Base-by-base conservation (phyloP, 2,888 invertebrate species). In the Crematogaster levior region DNA sequence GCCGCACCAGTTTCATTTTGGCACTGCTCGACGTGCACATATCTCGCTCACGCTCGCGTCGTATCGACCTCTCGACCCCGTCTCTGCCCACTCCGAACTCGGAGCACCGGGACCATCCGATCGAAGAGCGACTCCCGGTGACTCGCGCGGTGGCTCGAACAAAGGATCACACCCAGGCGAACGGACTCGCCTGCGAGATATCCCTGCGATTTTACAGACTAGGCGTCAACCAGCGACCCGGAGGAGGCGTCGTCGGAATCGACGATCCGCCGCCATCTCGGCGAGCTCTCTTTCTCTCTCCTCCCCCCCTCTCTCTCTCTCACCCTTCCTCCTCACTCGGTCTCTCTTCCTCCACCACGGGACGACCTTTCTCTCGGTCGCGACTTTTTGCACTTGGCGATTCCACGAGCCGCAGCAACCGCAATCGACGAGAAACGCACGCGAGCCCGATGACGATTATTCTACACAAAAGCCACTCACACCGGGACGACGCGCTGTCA, bases 51-150 rank as follows among this genome's bases (percentile, higher is more conserved):
- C 83, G 80, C 88, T 86, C 63, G 65, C 84, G 81, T 68, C 68
- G 72, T 88, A 88, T 88, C 88, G 88, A 88, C 87, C 88, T 83
- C 85, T 74, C 82, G 83, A 85, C 80, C 86, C 61, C 84, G 85
- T 21, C 46, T 30, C 46, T 70, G 56, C 56, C 56, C 70, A 43
- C 53, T 79, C 43, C 77, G 70, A 68, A 70, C 53, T 68, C 77
- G 77, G 70, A 18, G 43, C 30, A 51, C 3, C 34, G 65, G 34
- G 37, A 18, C 46, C 10, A 6, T 46, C 34, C 60, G 46, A 65
- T 30, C 40, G 53, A 53, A 30, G 30, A 43, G 40, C 51, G 40
- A 24, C 37, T 27, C 30, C 27, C 56, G 53, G 68, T 53, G 40
- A 40, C n/a, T 53, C 24, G 37, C 63, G 51, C 75, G 53, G 43